Conservation (phyloP, 2,888 invertebrate species). For the Gibbula magus region DNA sequence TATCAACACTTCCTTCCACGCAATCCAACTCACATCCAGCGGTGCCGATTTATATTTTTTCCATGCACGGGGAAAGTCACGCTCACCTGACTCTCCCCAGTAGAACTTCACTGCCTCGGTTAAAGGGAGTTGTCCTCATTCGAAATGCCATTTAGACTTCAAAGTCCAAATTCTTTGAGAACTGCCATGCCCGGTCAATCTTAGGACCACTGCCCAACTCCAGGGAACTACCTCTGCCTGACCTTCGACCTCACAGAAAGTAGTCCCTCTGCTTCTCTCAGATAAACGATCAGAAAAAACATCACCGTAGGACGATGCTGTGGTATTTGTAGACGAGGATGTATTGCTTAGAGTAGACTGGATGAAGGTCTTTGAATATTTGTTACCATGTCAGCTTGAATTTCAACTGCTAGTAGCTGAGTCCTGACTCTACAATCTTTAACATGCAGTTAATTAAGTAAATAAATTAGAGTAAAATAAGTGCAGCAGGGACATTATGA, state of each 20-base stretch:
- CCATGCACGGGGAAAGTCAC: neutral
- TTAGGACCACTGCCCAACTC: constrained; percentile 2
- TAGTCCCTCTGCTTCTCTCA: neutral
- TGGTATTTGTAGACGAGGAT: neutral
- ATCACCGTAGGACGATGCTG: neutral
- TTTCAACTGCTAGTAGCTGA: too few species aligned
- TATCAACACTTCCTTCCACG: too few species aligned
- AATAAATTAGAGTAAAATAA: too few species aligned
- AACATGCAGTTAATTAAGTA: too few species aligned
- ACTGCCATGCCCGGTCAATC: constrained; percentile 9
- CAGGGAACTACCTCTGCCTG: constrained; percentile 6
- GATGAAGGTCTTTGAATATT: too few species aligned
- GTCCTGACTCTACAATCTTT: too few species aligned
- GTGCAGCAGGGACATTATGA: too few species aligned
- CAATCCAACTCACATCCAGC: too few species aligned
- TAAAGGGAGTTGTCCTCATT: constrained; percentile 8
- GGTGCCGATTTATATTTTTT: neutral
- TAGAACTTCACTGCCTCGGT: neutral
- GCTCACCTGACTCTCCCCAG: neutral
- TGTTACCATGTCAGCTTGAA: too few species aligned
- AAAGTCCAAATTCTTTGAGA: neutral
- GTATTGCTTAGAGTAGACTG: neutral
- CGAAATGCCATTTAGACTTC: constrained; percentile 2
- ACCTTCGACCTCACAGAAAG: constrained; percentile 12
- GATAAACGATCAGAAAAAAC: neutral